Evolutionary conservation across 2,888 invertebrate genomes (phyloP).

Genomic region (Argynnis bischoffii): DNA sequence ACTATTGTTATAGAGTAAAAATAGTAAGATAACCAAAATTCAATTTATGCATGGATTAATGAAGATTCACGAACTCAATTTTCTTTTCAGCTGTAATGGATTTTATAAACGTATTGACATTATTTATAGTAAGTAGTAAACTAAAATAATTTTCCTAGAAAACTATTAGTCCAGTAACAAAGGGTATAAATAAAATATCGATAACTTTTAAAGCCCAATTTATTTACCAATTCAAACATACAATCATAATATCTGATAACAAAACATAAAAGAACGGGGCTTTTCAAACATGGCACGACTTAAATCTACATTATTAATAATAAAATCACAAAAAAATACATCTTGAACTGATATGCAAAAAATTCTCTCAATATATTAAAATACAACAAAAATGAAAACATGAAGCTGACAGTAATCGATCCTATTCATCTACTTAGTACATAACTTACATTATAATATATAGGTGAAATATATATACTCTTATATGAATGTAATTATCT

Average conservation of each 20-base stretch:
- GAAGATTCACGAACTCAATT: too few relatives aligned
- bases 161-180: neutral
- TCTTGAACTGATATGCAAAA: conserved; percentile 17
- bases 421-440: neutral
- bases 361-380: conserved; percentile 18
- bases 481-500: too few relatives aligned
- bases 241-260: conserved; percentile 9
- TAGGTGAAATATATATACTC: too few relatives aligned
- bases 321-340: conserved; percentile 9
- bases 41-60: too few relatives aligned
- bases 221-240: conserved; percentile 10
- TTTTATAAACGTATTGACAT: too few relatives aligned
- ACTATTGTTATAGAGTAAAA: too few relatives aligned
- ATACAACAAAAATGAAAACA: conserved; percentile 11
- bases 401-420: conserved; percentile 11
- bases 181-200: neutral
- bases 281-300: conserved; percentile 24
- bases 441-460: neutral
- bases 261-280: conserved; percentile 19
- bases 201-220: conserved; percentile 11
- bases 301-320: conserved; percentile 5
- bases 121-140: too few relatives aligned
- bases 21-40: too few relatives aligned
- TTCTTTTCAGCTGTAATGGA: too few relatives aligned
- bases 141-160: neutral